A percentile compares a stretch with the other conserved stretches of the same genome.
Conservation (phyloP, 1,140 invertebrate species). For the Drosophila busckii region DNA sequence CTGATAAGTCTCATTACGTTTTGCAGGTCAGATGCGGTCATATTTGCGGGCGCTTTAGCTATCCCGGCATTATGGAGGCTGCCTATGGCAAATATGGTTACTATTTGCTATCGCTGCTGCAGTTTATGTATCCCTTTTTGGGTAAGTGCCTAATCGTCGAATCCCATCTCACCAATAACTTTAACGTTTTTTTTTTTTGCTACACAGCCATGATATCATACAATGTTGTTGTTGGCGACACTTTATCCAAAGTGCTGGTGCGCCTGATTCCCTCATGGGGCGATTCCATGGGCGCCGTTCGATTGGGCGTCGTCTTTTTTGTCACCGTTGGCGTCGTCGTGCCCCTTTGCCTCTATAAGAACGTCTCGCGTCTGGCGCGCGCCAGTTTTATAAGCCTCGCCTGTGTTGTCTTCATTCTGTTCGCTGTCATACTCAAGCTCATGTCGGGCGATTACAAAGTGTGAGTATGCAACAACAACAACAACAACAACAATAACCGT, state of each 20-base stretch:
- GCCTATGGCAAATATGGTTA: slow-evolving; percentile 90
- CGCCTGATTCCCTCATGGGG: slow-evolving; percentile 80
- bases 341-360: slow-evolving; percentile 90
- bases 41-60: slow-evolving; percentile 89
- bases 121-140: slow-evolving; percentile 93
- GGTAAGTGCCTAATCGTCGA: slow-evolving; percentile 81
- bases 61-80: slow-evolving; percentile 91
- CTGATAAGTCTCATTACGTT: slow-evolving; percentile 28
- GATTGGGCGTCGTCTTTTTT: slow-evolving; percentile 88
- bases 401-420: slow-evolving; percentile 87
- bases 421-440: slow-evolving; percentile 82
- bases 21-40: slow-evolving; percentile 83
- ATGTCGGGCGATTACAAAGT: slow-evolving; percentile 82
- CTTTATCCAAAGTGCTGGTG: slow-evolving; percentile 90
- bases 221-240: slow-evolving; percentile 94
- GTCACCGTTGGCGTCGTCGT: slow-evolving; percentile 87
- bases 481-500: no score
- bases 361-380: slow-evolving; percentile 88
- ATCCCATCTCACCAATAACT: slow-evolving; percentile 8
- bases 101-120: slow-evolving; percentile 87
- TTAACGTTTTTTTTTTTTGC: background rate
- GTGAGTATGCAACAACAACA: slow-evolving; percentile 48
- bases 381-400: slow-evolving; percentile 89
- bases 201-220: slow-evolving; percentile 92
- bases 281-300: slow-evolving; percentile 81